A percentile compares a stretch with the other conserved stretches of the same genome.
These are phyloP conservation scores for Tenrec ecaudatus DNA, from an alignment of 2,113 vertebrate genomes.

Conservation along the genomic window DNA sequence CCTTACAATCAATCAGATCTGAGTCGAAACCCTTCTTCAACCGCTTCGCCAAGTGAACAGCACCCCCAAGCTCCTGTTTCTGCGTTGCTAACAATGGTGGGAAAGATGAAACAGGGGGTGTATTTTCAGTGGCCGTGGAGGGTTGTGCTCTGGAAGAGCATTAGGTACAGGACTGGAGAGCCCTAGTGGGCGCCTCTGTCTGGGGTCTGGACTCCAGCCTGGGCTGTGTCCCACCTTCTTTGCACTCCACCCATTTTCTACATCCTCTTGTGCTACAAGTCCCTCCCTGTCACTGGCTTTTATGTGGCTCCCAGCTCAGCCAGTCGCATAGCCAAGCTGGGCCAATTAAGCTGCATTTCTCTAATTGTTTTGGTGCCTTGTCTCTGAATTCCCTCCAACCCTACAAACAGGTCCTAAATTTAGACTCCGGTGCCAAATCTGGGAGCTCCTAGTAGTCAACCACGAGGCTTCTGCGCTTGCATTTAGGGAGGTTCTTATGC, in stretches of 20 bases:
- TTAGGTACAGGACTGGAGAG: background rate
- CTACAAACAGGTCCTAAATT: slow-evolving; percentile 81
- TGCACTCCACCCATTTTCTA: background rate
- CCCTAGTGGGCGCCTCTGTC: too few relatives aligned
- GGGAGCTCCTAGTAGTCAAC: slow-evolving; percentile 59
- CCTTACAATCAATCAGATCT: background rate
- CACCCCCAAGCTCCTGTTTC: slow-evolving; percentile 25
- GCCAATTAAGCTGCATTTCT: slow-evolving; percentile 77
- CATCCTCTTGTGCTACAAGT: slow-evolving; percentile 18
- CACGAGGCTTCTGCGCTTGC: background rate
- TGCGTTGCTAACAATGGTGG: slow-evolving; percentile 34
- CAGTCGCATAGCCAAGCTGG: slow-evolving; percentile 74
- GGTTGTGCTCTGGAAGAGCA: background rate
- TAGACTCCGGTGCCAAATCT: slow-evolving; percentile 66
- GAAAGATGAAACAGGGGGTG: slow-evolving; percentile 33
- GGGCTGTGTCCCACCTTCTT: background rate
- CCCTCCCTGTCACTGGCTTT: background rate
- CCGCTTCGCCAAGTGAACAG: background rate
- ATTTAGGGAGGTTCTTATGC: background rate
- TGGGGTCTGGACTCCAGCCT: too few relatives aligned
- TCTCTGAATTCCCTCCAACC: slow-evolving; percentile 80
- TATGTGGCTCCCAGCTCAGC: slow-evolving; percentile 58
- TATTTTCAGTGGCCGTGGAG: background rate
- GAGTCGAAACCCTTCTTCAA: slow-evolving; percentile 49
- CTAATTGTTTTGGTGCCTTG: slow-evolving; percentile 82